Evolutionary conservation across 2,888 invertebrate genomes (phyloP), one percentile per base, ranked within the genome.

Genomic region (Ditula angustiorana): DNA sequence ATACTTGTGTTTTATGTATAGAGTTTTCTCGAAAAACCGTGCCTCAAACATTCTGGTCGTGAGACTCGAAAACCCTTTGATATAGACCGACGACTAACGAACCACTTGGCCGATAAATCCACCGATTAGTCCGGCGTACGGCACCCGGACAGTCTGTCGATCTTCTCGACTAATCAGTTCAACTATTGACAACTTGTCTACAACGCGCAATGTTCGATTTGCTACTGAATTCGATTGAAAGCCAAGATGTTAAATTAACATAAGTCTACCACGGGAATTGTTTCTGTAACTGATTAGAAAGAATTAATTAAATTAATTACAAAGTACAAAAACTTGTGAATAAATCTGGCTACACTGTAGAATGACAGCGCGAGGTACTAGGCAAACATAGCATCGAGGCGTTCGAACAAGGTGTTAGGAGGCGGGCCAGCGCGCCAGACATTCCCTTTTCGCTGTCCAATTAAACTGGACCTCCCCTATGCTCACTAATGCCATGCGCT

Each of bases 391-490:
- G 85, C 83, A 82, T 79, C 83, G 74, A 91, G 90, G 90, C 90
- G 90, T 88, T 87, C 78, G 83, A 86, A 75, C 82, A 81, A 85
- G 83, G 86, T 85, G 83, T 75, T 80, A 79, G 85, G 87, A 85
- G 92, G 91, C 90, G 91, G 90, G 85, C 83, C 90, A 78, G 78
- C 82, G 75, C 81, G 83, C 87, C 85, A 87, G 86, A 85, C 88
- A 81, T 87, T 90, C 88, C 88, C 88, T 86, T 86, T 80, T 79
- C 78, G 83, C 79, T 85, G 85, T 75, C 92, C 90, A 90, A 82
- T 83, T 82, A 76, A 82, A 80, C 77, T 82, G 84, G 88, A 87
- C 79, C 88, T 82, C 80, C 83, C 80, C 76, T 79, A 83, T 81
- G 82, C 79, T 80, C 77, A 78, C 79, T 70, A 70, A 74, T 73